Percentiles rank a stretch among this genome's conserved stretches.
Evolutionary conservation across 2,888 invertebrate genomes (phyloP).

Genomic region (Colletes collaris): DNA sequence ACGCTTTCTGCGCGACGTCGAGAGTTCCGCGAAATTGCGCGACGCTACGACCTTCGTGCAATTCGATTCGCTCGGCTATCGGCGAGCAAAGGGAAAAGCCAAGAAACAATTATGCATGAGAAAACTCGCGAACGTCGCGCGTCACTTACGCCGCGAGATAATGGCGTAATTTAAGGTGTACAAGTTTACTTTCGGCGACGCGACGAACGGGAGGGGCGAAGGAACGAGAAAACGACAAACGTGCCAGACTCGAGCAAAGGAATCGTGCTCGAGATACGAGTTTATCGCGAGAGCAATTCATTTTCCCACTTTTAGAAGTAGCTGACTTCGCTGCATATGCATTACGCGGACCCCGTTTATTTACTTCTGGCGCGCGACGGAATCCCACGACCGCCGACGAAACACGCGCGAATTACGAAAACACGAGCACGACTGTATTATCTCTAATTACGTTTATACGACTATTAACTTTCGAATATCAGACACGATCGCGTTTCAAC

Average conservation of each 20-base stretch:
- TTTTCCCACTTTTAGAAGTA: slow-evolving; percentile 65
- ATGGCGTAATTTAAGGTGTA: slow-evolving; percentile 57
- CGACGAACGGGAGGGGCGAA: slow-evolving; percentile 11
- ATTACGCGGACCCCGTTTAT: slow-evolving; percentile 54
- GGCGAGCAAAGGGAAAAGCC: too few relatives aligned
- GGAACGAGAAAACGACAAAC: slow-evolving; percentile 50
- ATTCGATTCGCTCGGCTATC: neutral
- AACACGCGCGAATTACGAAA: neutral
- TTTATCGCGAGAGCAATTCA: slow-evolving; percentile 72
- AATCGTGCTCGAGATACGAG: slow-evolving; percentile 65
- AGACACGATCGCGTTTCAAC: too few relatives aligned
- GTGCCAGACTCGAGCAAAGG: slow-evolving; percentile 53
- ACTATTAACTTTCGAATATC: neutral
- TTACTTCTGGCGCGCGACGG: slow-evolving; percentile 38
- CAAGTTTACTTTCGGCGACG: slow-evolving; percentile 28
- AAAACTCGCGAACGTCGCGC: slow-evolving; percentile 40
- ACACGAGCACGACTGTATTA: neutral
- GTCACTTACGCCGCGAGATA: slow-evolving; percentile 53
- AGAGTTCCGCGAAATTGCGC: neutral
- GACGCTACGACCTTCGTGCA: too few relatives aligned
- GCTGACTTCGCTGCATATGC: slow-evolving; percentile 63
- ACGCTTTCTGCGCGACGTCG: neutral
- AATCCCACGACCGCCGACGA: slow-evolving; percentile 14
- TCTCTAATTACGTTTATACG: slow-evolving; percentile 4
- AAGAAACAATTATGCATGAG: slow-evolving; percentile 28